Evolutionary conservation across 2,113 vertebrate genomes (phyloP).

Genomic region (Enhydra lutris): DNA sequence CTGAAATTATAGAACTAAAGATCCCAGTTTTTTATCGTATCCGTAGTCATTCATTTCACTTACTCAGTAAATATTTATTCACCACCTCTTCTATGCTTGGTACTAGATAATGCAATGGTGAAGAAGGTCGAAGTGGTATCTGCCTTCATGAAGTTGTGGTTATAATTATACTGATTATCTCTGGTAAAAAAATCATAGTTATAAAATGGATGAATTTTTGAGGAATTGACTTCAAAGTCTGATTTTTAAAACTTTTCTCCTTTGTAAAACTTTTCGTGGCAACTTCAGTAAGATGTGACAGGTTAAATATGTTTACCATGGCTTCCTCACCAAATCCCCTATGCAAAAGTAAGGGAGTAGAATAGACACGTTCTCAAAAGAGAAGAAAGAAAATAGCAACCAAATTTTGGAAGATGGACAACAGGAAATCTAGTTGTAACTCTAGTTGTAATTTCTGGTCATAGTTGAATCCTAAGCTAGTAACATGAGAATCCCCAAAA

Average conservation of each 20-base stretch:
- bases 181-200: neutral
- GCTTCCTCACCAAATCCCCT: neutral
- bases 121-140: neutral
- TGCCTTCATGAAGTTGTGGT: neutral
- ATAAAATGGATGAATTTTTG: constrained; percentile 34
- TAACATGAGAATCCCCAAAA: neutral
- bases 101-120: neutral
- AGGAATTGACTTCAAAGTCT: neutral
- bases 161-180: neutral
- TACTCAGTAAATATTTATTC: neutral
- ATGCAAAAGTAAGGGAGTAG: neutral
- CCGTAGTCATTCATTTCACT: neutral
- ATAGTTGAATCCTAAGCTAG: neutral
- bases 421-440: neutral
- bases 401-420: neutral
- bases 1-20: neutral
- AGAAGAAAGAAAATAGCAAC: neutral
- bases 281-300: neutral
- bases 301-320: neutral
- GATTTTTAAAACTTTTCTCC: neutral
- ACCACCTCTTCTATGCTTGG: neutral
- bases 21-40: neutral
- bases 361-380: neutral
- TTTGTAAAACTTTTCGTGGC: neutral
- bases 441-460: neutral